Percentiles rank a stretch among this genome's conserved stretches.
phyloP scores from a whole-genome alignment of 1,140 invertebrate species.

The Popillia japonica region DNA sequence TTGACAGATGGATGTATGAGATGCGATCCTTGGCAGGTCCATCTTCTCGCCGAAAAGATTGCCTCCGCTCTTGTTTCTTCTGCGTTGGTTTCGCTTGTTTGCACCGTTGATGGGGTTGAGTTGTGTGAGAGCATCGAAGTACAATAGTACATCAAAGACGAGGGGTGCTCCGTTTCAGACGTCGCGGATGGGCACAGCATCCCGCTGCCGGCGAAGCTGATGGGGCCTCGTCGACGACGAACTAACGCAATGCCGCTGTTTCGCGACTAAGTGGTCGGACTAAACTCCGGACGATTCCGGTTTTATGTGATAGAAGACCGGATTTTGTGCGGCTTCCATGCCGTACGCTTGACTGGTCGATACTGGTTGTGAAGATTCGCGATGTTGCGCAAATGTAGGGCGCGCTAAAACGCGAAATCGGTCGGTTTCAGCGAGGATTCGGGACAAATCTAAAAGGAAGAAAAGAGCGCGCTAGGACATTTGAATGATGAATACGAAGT shows the following conservation, averaged over 20 bases:
- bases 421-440: neutral
- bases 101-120: too few relatives aligned
- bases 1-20: conserved; percentile 56
- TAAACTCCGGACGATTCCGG: neutral
- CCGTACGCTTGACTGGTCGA: conserved; percentile 21
- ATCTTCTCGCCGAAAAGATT: conserved; percentile 44
- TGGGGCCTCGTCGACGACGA: conserved; percentile 8
- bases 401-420: neutral
- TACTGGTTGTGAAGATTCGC: conserved; percentile 23
- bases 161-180: neutral
- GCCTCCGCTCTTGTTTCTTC: neutral
- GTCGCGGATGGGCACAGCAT: conserved; percentile 42
- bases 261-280: neutral
- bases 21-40: conserved; percentile 58
- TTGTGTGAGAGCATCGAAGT: neutral
- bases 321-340: neutral
- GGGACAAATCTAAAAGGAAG: too few relatives aligned
- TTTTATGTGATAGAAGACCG: too few relatives aligned
- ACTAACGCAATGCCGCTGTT: conserved; percentile 41
- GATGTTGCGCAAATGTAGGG: conserved; percentile 8
- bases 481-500: neutral
- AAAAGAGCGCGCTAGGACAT: too few relatives aligned
- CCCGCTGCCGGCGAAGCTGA: conserved; percentile 37
- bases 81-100: too few relatives aligned
- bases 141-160: neutral